Percentiles rank a stretch among this genome's conserved stretches.
Evolutionary conservation across 1,140 invertebrate genomes (phyloP).

Genomic region (Drosophila ohnishii): DNA sequence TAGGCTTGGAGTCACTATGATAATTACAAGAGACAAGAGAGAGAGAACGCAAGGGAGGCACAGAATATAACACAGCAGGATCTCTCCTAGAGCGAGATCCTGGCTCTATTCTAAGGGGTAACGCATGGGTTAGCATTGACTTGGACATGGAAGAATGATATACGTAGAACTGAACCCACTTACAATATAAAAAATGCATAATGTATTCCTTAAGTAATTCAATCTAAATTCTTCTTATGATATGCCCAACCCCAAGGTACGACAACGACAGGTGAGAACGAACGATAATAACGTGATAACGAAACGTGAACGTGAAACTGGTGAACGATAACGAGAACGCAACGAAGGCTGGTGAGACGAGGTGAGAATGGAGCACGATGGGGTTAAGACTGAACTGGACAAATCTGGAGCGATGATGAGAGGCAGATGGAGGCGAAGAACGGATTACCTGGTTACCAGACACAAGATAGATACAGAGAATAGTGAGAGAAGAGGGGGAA

Average conservation of each 20-base stretch:
- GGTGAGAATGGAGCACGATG: constrained; percentile 43
- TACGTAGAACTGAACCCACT: constrained; percentile 15
- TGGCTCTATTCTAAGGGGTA: constrained; percentile 30
- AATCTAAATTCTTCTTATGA: constrained; percentile 10
- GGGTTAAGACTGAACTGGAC: constrained; percentile 49
- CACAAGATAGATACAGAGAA: constrained; percentile 37
- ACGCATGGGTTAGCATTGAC: constrained; percentile 42
- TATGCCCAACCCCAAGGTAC: constrained; percentile 2
- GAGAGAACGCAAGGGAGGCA: constrained; percentile 21
- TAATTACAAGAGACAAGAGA: constrained; percentile 64
- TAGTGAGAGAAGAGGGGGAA: constrained; percentile 34
- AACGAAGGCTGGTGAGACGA: constrained; percentile 53
- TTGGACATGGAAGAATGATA: constrained; percentile 49
- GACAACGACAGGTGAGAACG: constrained; percentile 42
- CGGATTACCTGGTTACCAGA: constrained; percentile 72
- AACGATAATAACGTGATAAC: constrained; percentile 32
- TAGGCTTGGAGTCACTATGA: constrained; percentile 51
- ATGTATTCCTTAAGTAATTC: neutral
- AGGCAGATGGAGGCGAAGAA: constrained; percentile 54
- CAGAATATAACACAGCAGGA: constrained; percentile 19
- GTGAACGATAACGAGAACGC: constrained; percentile 64
- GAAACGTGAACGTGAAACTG: constrained; percentile 46
- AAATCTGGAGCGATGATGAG: constrained; percentile 43
- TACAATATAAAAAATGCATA: constrained; percentile 18
- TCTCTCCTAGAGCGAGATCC: constrained; percentile 28